Evolutionary conservation across 2,797 vertebrate species (phyloP), one percentile per base, ranked within the genome.

Genomic region (Centroberyx gerrardi): DNA sequence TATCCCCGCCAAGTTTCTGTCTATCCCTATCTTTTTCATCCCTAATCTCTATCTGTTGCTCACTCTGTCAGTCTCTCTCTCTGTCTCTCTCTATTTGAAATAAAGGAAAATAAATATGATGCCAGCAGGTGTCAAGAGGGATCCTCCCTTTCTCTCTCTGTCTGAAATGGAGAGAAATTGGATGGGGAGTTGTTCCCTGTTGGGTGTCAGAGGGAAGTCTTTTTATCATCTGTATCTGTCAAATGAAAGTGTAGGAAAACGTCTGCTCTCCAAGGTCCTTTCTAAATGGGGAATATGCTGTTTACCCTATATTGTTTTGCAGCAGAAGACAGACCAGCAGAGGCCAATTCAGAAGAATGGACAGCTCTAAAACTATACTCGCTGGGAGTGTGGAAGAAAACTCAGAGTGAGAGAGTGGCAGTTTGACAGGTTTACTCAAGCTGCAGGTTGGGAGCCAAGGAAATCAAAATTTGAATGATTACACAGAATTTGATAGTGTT

Each of bases 181-280:
- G 78, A 80, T 55, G 68, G 76, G 72, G 75, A 82, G 59, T 66
- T 77, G 54, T 60, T 81, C 59, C 61, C 78, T 73, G 69, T 60
- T 83, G 65, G 56, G 65, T 86, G 75, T 90, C 81, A 85, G 70
- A 71, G 62, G 29, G 56, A 62, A 74, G 60, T 51, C 52, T 61
- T 83, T 87, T 87, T 81, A 86, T 90, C 68, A 86, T 87, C 62
- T 74, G 54, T 84, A 76, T 83, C 81, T 49, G 71, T 86, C 82
- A 81, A 72, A 81, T 81, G 80, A 66, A 42, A 33, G 28, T 15
- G 8, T 4, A 14, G 44, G 28, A 49, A 85, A 86, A 85, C 72
- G 28, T 52, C 55, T 81, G 58, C 59, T 76, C 78, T 78, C 75
- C 27, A 55, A 73, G 59, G 80, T 79, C 74, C 75, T 76, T 60